Conservation (phyloP, 2,113 vertebrate genomes). For the Platichthys stellatus region DNA sequence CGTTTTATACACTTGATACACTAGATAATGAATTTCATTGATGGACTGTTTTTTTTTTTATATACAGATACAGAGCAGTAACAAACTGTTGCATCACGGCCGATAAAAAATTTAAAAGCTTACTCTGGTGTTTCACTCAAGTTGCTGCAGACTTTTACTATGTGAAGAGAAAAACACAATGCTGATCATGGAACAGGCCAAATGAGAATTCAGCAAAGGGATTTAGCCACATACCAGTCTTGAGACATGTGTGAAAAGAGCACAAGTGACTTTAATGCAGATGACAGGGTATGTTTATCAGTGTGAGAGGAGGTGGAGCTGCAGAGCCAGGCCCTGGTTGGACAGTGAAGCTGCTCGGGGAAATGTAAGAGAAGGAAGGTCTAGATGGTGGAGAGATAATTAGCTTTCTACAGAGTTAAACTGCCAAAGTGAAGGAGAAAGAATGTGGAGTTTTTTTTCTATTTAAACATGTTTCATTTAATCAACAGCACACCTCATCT, state of each 20-base stretch:
- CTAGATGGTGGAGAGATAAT: not conserved
- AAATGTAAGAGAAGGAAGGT: constrained; percentile 5
- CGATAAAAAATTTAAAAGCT: constrained; percentile 51
- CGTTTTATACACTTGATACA: constrained; percentile 51
- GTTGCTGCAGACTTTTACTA: constrained; percentile 18
- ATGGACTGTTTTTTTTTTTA: constrained; percentile 23
- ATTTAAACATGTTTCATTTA: too few relatives aligned
- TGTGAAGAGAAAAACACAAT: not conserved
- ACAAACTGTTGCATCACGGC: constrained; percentile 22
- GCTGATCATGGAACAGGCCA: constrained; percentile 5
- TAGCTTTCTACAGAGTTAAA: too few relatives aligned
- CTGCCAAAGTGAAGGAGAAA: too few relatives aligned
- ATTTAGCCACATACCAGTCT: constrained; percentile 2
- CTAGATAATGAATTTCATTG: constrained; percentile 44
- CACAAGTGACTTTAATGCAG: not conserved
- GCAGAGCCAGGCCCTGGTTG: not conserved
- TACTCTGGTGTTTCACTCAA: constrained; percentile 33
- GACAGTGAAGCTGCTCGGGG: not conserved
- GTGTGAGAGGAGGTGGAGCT: not conserved
- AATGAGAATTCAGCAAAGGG: constrained; percentile 11
- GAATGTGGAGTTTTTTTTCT: too few relatives aligned
- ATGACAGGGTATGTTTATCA: not conserved
- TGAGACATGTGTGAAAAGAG: not conserved
- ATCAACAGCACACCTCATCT: too few relatives aligned
- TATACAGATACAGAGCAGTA: constrained; percentile 25